These are phyloP conservation scores for Neodiprion virginianus DNA, from an alignment of 1,140 invertebrate species.

Conservation along the genomic window DNA sequence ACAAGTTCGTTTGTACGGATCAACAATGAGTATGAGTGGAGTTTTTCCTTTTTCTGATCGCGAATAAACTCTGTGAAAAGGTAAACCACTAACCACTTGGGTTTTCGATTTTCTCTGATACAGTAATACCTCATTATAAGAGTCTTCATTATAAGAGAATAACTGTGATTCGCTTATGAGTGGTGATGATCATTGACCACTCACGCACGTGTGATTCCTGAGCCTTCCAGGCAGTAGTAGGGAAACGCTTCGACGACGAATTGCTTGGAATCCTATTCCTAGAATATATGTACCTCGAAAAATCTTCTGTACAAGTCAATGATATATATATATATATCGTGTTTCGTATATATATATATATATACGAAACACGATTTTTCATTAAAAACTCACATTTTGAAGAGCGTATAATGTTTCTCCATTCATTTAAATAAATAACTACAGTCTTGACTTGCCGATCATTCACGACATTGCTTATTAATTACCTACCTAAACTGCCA, in stretches of 20 bases:
- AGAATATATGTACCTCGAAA: not conserved
- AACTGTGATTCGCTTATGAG: too few species aligned
- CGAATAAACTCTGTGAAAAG: not conserved
- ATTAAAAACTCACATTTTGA: not conserved
- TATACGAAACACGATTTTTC: not conserved
- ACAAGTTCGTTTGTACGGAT: too few species aligned
- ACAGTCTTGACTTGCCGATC: not conserved
- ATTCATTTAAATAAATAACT: not conserved
- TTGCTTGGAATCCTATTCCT: too few species aligned
- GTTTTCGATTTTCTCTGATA: not conserved
- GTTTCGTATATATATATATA: not conserved
- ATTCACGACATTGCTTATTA: not conserved
- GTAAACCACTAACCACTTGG: not conserved
- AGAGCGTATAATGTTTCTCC: not conserved
- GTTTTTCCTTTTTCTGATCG: too few species aligned
- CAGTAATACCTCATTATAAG: too few species aligned
- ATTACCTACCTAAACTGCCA: conserved; percentile 1
- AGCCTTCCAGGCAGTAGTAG: too few species aligned
- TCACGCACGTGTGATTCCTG: too few species aligned
- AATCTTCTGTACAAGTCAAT: not conserved
- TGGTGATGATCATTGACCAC: too few species aligned
- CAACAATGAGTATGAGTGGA: too few species aligned
- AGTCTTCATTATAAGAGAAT: too few species aligned
- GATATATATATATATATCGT: not conserved
- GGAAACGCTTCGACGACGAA: too few species aligned